Conservation (phyloP, 2,888 invertebrate species). For the Xestia rhomboidea region DNA sequence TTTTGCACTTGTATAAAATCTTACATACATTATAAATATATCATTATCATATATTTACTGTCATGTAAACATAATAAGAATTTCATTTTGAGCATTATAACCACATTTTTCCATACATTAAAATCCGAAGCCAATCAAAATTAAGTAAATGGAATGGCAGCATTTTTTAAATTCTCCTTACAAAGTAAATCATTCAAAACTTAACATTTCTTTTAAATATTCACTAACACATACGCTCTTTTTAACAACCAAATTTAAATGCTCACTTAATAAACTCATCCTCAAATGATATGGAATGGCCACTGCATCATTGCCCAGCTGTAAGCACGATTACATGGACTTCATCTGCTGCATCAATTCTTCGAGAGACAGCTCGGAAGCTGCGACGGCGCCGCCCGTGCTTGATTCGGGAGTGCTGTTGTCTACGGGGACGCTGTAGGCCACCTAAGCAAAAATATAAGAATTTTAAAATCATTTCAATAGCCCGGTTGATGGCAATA, state of each 20-base stretch:
- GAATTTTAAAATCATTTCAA: background rate
- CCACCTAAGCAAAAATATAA: slow-evolving; percentile 89
- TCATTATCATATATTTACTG: slow-evolving; percentile 45
- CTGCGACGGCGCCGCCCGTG: slow-evolving; percentile 85
- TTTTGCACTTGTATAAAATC: slow-evolving; percentile 42
- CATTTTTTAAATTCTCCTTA: slow-evolving; percentile 6
- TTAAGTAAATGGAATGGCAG: slow-evolving; percentile 3
- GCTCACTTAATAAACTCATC: slow-evolving; percentile 44
- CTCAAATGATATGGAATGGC: slow-evolving; percentile 51
- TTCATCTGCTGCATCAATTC: slow-evolving; percentile 98
- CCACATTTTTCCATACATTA: slow-evolving; percentile 9
- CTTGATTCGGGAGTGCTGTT: slow-evolving; percentile 84
- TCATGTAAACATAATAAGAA: slow-evolving; percentile 38
- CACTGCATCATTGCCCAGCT: slow-evolving; percentile 11
- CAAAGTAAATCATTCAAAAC: slow-evolving; percentile 5
- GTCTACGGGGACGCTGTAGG: slow-evolving; percentile 93
- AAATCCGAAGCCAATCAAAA: slow-evolving; percentile 12
- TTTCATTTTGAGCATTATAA: slow-evolving; percentile 46
- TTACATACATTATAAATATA: slow-evolving; percentile 34
- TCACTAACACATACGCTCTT: slow-evolving; percentile 20
- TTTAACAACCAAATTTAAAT: slow-evolving; percentile 51
- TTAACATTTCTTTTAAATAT: slow-evolving; percentile 21
- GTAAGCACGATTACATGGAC: slow-evolving; percentile 91
- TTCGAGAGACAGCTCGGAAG: slow-evolving; percentile 93
- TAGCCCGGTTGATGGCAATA: background rate